Base-by-base conservation (phyloP, 1,140 invertebrate species). In the Steinernema khuongi region DNA sequence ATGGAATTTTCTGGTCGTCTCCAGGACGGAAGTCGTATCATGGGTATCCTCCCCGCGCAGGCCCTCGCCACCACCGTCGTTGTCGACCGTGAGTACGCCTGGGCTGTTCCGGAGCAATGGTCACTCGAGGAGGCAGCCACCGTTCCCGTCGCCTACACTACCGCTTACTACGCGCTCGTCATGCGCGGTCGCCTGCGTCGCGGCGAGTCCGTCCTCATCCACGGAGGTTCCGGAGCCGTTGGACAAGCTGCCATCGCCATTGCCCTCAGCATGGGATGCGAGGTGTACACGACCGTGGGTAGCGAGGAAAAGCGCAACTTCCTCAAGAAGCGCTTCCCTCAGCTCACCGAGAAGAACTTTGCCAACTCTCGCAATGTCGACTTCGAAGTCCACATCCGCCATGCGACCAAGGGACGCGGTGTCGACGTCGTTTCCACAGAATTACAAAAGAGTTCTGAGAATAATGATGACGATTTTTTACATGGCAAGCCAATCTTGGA, bases 221-320 rank as follows among this genome's bases (percentile, higher is more conserved):
- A 98, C 85, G 93, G 95, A 71, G 95, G 95, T 77, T 92, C 92
- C 79, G 96, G 95, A 78, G 95, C 94, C 80, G 94, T 97, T 28
- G 95, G 95, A 4, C 93, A 95, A 87, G 94, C 94, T 2, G 93
- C 94, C 75, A 97, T 97, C 80, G 88, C 92, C 7, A 93, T 98
- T 81, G 93, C 94, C 30, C 87, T 97, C 7, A 90, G 91, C 81
- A 90, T 91, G 86, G 92, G 92, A 17, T 92, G 93, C 86, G 91
- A 91, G 14, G 88, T 96, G 0, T 96, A 90, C 85, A 94, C 93
- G 0, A 95, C 93, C 0, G 93, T 94, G 31, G 91, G 88, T 19
- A 86, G 92, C 26, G 85, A 90, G 80, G 92, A 93, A 68, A 98
- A 98, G 86, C 89, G 91, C 69, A 90, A 93, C 26, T 96, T 93